These are phyloP conservation scores for Acleris sparsana DNA, from an alignment of 2,888 invertebrate genomes.

Conservation along the genomic window DNA sequence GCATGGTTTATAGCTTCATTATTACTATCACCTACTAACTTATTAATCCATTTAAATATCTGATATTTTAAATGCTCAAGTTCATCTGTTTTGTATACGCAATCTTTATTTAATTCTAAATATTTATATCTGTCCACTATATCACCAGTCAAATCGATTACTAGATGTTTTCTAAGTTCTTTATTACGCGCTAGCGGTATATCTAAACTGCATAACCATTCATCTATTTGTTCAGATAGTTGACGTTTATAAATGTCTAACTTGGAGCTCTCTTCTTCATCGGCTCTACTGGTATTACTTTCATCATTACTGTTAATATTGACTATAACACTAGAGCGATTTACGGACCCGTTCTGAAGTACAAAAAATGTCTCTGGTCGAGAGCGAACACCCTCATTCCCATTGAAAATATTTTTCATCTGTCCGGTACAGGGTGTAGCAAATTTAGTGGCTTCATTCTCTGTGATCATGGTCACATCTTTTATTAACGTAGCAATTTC, in stretches of 20 bases:
- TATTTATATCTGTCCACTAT: constrained; percentile 66
- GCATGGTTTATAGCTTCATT: constrained; percentile 53
- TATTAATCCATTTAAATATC: constrained; percentile 69
- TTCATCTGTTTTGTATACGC: constrained; percentile 51
- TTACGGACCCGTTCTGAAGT: constrained; percentile 42
- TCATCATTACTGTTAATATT: constrained; percentile 34
- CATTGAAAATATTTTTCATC: constrained; percentile 42
- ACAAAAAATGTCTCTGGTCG: constrained; percentile 50
- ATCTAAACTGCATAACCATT: constrained; percentile 53
- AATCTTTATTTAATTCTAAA: constrained; percentile 51
- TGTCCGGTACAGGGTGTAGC: constrained; percentile 46
- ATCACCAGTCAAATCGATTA: constrained; percentile 61
- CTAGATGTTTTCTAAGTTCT: constrained; percentile 48
- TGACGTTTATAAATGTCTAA: constrained; percentile 47
- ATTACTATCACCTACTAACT: constrained; percentile 55
- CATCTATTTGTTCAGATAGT: constrained; percentile 55
- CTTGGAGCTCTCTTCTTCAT: constrained; percentile 43
- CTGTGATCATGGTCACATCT: constrained; percentile 46
- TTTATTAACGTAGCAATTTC: constrained; percentile 49
- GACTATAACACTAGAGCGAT: constrained; percentile 8
- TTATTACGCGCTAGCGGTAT: constrained; percentile 44
- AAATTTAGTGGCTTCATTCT: constrained; percentile 47
- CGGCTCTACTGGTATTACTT: constrained; percentile 41
- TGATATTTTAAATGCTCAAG: constrained; percentile 66
- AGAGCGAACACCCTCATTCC: constrained; percentile 23